Evolutionary conservation across 2,888 invertebrate species (phyloP).

Genomic region (Drosophila pseudotalamancana): DNA sequence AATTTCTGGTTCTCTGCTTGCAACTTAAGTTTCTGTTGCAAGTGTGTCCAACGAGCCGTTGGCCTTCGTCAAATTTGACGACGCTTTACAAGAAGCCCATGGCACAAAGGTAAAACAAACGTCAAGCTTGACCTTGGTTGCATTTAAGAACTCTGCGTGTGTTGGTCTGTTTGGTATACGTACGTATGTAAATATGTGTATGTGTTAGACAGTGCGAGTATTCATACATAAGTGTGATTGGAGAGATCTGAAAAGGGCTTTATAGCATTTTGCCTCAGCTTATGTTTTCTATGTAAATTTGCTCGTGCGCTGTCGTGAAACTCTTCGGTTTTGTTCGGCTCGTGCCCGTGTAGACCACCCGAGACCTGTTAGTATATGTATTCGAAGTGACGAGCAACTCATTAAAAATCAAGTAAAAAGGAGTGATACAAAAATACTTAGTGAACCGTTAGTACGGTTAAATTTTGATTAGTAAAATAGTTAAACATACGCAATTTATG

Average conservation of each 20-base stretch:
- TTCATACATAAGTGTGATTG: not conserved
- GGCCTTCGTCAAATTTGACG: not conserved
- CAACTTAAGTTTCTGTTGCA: not conserved
- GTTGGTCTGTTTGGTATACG: not conserved
- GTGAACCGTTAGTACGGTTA: not conserved
- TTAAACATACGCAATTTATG: no score
- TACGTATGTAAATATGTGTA: not conserved
- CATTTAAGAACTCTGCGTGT: not conserved
- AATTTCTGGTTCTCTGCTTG: not conserved
- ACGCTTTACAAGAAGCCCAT: not conserved
- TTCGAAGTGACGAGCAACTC: not conserved
- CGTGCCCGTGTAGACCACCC: not conserved
- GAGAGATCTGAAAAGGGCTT: not conserved
- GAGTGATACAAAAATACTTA: not conserved
- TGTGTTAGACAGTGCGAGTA: not conserved
- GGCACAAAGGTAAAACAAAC: not conserved
- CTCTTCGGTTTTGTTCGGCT: not conserved
- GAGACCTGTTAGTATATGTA: not conserved
- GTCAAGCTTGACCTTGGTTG: conserved; percentile 20
- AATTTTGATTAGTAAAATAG: no score
- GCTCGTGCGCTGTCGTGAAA: not conserved
- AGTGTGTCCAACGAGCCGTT: not conserved
- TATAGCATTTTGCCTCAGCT: not conserved
- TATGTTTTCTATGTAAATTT: not conserved
- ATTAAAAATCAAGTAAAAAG: not conserved